Evolutionary conservation across 2,888 invertebrate species (phyloP).

Genomic region (Gari tellinella): DNA sequence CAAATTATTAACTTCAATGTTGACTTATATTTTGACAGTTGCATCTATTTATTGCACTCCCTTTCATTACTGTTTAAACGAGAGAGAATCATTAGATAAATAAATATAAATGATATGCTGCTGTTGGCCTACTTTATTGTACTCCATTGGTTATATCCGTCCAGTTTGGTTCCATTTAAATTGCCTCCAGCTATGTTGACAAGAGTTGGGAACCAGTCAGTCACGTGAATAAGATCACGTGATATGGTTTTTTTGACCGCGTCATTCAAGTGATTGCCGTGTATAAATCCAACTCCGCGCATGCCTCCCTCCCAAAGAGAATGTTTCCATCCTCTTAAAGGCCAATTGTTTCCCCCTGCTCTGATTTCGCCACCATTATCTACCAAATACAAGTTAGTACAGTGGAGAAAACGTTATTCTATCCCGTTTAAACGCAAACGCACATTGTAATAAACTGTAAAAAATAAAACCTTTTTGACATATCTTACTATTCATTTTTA

Average conservation of each 20-base stretch:
- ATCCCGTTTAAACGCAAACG: no score
- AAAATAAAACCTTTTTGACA: no score
- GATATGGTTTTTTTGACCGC: conserved; percentile 52
- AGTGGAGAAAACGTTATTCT: no score
- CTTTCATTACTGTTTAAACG: no score
- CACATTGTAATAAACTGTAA: no score
- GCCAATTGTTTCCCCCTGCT: conserved; percentile 82
- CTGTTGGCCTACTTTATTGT: conserved; percentile 80
- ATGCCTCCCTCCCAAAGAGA: conserved; percentile 83
- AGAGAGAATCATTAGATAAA: no score
- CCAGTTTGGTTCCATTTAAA: conserved; percentile 77
- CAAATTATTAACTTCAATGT: no score
- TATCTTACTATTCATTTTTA: no score
- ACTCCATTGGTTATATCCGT: conserved; percentile 81
- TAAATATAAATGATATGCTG: no score
- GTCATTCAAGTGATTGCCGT: conserved; percentile 63
- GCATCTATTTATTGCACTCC: no score
- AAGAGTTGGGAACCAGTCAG: conserved; percentile 83
- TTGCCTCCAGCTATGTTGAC: conserved; percentile 75
- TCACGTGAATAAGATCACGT: conserved; percentile 79
- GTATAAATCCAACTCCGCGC: conserved; percentile 81
- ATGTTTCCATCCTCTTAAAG: conserved; percentile 80
- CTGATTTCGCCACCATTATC: conserved; percentile 85
- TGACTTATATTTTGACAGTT: no score
- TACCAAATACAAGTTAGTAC: conserved; percentile 60